Evolutionary conservation across 2,113 vertebrate genomes (phyloP).

Genomic region (Ciconia boyciana): DNA sequence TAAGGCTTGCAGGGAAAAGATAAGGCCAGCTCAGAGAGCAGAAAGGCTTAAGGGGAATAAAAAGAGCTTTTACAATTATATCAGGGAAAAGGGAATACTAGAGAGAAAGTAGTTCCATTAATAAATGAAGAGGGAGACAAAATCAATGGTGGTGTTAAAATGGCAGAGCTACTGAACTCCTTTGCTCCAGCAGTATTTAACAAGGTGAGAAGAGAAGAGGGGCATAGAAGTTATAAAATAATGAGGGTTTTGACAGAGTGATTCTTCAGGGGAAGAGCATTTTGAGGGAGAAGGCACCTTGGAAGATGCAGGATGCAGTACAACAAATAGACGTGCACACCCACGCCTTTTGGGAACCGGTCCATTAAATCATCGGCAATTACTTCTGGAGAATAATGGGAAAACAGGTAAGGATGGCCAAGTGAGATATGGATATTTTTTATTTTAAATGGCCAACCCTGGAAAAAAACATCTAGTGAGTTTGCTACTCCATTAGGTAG

Average conservation of each 20-base stretch:
- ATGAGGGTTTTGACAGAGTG: conserved; percentile 52
- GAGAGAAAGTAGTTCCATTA: conserved; percentile 73
- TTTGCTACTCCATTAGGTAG: neutral
- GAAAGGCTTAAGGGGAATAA: conserved; percentile 69
- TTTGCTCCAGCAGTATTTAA: conserved; percentile 64
- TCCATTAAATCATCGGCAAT: neutral
- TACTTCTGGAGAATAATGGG: neutral
- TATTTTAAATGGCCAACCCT: neutral
- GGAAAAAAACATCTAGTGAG: neutral
- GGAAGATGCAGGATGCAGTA: neutral
- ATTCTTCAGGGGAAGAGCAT: conserved; percentile 3
- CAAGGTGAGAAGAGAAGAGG: conserved; percentile 56
- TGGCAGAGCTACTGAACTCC: conserved; percentile 68
- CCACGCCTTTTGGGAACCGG: fast-evolving
- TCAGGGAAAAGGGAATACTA: conserved; percentile 72
- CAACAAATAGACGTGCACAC: neutral
- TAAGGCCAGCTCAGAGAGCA: conserved; percentile 68
- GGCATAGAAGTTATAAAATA: conserved; percentile 69
- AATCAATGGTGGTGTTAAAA: conserved; percentile 76
- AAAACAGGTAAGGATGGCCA: neutral
- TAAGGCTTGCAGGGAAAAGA: conserved; percentile 68
- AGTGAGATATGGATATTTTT: neutral
- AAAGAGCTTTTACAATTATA: conserved; percentile 72
- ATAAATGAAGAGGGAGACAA: conserved; percentile 75
- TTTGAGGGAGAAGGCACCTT: neutral